phyloP scores from a whole-genome alignment of 2,113 vertebrate genomes.

The Daphoenositta chrysoptera region DNA sequence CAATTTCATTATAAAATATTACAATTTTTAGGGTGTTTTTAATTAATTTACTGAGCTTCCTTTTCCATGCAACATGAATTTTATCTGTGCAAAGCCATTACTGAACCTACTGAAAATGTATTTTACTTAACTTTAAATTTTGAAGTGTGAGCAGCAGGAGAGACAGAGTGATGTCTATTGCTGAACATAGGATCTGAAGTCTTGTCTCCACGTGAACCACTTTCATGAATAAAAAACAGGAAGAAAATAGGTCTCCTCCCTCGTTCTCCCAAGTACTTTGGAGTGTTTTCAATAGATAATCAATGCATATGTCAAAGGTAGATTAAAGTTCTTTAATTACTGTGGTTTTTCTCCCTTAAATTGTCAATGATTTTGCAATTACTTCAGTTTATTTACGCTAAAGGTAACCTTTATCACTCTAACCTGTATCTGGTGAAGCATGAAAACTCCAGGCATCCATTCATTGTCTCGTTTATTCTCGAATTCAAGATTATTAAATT shows the following conservation, averaged over 20 bases:
- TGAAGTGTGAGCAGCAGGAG: neutral
- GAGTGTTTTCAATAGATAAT: neutral
- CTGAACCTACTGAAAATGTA: neutral
- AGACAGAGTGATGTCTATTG: neutral
- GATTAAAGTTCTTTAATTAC: neutral
- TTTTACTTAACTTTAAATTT: neutral
- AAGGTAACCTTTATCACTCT: neutral
- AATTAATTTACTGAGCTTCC: neutral
- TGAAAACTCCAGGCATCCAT: conserved; percentile 21
- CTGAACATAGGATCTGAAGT: neutral
- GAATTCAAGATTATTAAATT: conserved; percentile 51
- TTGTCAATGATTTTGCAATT: neutral
- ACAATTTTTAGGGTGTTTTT: neutral
- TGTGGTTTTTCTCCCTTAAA: neutral
- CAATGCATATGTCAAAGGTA: neutral
- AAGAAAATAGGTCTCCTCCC: neutral
- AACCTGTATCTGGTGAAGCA: neutral
- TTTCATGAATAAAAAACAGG: neutral
- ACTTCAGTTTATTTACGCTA: conserved; percentile 10
- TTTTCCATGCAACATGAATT: neutral
- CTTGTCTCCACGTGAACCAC: neutral
- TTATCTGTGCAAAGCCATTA: neutral
- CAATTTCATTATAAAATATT: neutral
- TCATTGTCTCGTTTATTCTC: conserved; percentile 18
- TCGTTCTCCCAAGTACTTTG: neutral